A percentile compares a stretch with the other conserved stretches of the same genome.
Conservation (phyloP, 2,113 vertebrate species). For the Eurypyga helias region DNA sequence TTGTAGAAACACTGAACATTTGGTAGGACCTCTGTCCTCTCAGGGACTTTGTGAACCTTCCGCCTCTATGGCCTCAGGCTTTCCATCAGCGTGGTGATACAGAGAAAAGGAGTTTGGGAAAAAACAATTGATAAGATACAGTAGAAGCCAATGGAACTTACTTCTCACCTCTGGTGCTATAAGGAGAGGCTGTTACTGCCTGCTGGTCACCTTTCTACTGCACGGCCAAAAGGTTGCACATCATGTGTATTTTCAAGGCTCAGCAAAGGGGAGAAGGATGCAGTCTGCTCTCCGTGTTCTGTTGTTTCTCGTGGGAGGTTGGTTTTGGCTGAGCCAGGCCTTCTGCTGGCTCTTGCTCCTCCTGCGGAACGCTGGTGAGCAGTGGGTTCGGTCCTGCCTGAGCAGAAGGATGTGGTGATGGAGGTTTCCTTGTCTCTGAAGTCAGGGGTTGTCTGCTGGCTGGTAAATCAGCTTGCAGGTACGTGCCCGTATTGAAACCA, state of each 20-base stretch:
- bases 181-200: not conserved
- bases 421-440: not conserved
- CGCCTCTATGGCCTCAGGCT: not conserved
- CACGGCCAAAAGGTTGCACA: not conserved
- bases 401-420: not conserved
- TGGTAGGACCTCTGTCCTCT: not conserved
- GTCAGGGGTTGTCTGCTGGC: accelerated
- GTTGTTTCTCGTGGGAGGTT: not conserved
- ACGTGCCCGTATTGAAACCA: accelerated
- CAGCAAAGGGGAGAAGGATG: not conserved
- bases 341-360: not conserved
- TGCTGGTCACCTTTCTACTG: not conserved
- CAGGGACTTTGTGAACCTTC: not conserved
- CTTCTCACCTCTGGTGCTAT: not conserved
- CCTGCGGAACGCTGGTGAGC: not conserved
- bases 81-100: not conserved
- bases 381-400: not conserved
- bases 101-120: not conserved
- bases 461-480: not conserved
- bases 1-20: not conserved
- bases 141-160: accelerated
- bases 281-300: accelerated
- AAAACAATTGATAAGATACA: not conserved
- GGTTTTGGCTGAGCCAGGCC: not conserved
- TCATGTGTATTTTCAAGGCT: not conserved